A percentile compares a stretch with the other conserved stretches of the same genome.
phyloP scores from a whole-genome alignment of 35 echinoderm and acorn worm genomes.

The Acanthaster planci region DNA sequence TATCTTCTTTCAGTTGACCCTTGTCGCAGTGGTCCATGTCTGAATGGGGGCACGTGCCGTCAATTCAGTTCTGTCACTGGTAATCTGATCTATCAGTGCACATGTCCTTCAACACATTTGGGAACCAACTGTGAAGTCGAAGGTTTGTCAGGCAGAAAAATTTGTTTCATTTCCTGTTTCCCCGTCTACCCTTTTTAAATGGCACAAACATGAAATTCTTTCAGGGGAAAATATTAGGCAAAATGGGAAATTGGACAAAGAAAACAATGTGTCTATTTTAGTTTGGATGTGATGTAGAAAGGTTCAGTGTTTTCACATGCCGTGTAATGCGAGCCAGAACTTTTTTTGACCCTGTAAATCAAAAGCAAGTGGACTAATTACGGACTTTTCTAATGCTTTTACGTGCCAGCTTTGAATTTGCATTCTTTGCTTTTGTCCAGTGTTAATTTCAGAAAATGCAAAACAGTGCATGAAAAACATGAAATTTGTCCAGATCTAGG shows the following conservation, averaged over 20 bases:
- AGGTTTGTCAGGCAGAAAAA: not conserved
- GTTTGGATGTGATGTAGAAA: too few relatives aligned
- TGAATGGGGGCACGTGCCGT: not conserved
- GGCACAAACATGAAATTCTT: not conserved
- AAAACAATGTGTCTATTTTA: not conserved
- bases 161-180: too few relatives aligned
- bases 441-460: too few relatives aligned
- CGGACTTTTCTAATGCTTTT: too few relatives aligned
- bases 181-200: not conserved
- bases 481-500: too few relatives aligned
- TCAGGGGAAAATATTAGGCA: too few relatives aligned
- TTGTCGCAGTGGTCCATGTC: not conserved
- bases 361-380: too few relatives aligned
- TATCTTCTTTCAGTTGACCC: not conserved
- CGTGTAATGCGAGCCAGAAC: not conserved
- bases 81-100: not conserved
- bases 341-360: too few relatives aligned
- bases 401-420: too few relatives aligned
- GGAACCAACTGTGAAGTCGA: slow-evolving; percentile 1
- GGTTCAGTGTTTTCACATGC: not conserved
- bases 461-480: too few relatives aligned
- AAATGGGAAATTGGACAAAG: not conserved
- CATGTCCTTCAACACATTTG: not conserved
- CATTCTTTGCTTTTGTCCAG: too few relatives aligned
- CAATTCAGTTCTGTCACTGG: not conserved